phyloP scores from a whole-genome alignment of 2,113 vertebrate species.

The Athene cunicularia region DNA sequence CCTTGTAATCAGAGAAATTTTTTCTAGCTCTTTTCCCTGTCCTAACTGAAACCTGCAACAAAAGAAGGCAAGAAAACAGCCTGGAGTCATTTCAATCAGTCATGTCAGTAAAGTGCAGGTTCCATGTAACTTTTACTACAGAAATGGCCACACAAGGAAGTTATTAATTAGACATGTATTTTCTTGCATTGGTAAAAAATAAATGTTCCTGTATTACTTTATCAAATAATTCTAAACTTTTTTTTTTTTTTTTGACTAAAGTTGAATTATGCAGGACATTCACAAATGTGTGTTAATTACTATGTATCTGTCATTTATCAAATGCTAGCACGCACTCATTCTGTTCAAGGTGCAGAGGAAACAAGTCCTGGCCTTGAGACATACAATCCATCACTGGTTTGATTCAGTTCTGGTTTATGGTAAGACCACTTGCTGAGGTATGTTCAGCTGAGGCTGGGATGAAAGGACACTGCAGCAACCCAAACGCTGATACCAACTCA shows the following conservation, averaged over 20 bases:
- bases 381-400: rapidly evolving
- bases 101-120: not conserved
- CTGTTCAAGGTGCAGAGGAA: not conserved
- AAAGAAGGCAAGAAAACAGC: not conserved
- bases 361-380: not conserved
- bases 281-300: not conserved
- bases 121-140: not conserved
- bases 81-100: not conserved
- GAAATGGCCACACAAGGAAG: not conserved
- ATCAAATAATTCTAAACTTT: not conserved
- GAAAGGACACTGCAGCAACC: not conserved
- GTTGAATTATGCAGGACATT: not conserved
- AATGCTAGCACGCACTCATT: not conserved
- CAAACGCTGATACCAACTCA: rapidly evolving
- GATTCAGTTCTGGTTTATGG: not conserved
- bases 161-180: not conserved
- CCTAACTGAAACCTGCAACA: not conserved
- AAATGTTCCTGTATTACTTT: not conserved
- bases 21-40: not conserved
- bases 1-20: not conserved
- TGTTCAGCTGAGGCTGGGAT: not conserved
- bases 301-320: not conserved
- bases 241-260: not conserved
- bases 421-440: rapidly evolving
- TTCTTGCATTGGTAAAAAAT: not conserved